Percentiles rank a stretch among this genome's conserved stretches.
Conservation (phyloP, 2,113 vertebrate species). For the Myotis davidii region DNA sequence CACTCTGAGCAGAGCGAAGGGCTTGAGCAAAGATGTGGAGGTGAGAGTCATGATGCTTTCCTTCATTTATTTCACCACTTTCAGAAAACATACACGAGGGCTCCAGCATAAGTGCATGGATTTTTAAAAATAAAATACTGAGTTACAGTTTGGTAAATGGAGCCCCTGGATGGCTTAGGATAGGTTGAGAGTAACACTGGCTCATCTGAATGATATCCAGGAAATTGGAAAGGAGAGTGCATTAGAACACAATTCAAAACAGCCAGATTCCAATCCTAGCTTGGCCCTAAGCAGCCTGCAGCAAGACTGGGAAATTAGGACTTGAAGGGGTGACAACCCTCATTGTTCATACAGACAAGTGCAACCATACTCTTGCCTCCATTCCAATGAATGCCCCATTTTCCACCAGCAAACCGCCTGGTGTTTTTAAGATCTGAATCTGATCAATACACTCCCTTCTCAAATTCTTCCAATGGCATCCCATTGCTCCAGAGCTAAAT, state of each 20-base stretch:
- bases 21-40: background rate
- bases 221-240: background rate
- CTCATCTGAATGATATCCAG: background rate
- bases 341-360: background rate
- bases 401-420: background rate
- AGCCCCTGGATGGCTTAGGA: background rate
- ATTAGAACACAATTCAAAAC: background rate
- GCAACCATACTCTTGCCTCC: background rate
- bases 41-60: background rate
- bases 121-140: background rate
- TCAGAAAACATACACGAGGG: background rate
- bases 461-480: background rate
- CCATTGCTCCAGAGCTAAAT: background rate
- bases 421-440: background rate
- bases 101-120: background rate
- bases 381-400: background rate
- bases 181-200: background rate
- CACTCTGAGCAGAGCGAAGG: background rate
- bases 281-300: background rate
- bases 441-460: background rate
- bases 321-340: background rate
- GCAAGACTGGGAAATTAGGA: background rate
- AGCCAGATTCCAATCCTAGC: background rate
- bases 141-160: background rate
- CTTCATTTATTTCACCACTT: background rate